These are phyloP conservation scores for Rhogogaster chlorosoma DNA, from an alignment of 2,888 invertebrate species.

Conservation along the genomic window DNA sequence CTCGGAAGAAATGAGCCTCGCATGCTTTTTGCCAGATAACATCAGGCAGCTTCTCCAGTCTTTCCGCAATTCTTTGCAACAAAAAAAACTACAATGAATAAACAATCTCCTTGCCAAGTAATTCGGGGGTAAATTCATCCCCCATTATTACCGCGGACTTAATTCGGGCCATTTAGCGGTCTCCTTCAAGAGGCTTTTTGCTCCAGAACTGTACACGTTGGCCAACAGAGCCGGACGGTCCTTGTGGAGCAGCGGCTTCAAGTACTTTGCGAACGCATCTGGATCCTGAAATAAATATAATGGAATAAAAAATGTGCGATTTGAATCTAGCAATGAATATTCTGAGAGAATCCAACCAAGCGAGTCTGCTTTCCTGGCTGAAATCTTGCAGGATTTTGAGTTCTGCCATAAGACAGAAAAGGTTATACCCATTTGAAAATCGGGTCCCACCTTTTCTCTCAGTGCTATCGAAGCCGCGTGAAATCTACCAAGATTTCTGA, in stretches of 20 bases:
- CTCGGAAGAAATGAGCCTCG: background rate
- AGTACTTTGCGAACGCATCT: background rate
- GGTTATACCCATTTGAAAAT: background rate
- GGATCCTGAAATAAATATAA: background rate
- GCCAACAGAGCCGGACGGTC: background rate
- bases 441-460: conserved; percentile 77
- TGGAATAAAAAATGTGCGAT: background rate
- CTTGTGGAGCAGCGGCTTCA: background rate
- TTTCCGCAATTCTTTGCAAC: background rate
- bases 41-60: conserved; percentile 53
- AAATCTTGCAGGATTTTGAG: background rate
- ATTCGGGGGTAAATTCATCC: background rate
- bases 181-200: background rate
- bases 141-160: conserved; percentile 7
- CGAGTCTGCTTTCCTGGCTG: background rate
- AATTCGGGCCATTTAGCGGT: conserved; percentile 15
- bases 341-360: no score
- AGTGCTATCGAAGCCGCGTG: conserved; percentile 81
- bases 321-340: background rate
- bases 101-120: background rate
- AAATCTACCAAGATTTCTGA: conserved; percentile 79
- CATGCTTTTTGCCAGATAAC: conserved; percentile 54
- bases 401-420: background rate
- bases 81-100: no score
- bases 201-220: background rate